Conservation (phyloP, 2,797 vertebrate genomes). For the Poeciliopsis infans region DNA sequence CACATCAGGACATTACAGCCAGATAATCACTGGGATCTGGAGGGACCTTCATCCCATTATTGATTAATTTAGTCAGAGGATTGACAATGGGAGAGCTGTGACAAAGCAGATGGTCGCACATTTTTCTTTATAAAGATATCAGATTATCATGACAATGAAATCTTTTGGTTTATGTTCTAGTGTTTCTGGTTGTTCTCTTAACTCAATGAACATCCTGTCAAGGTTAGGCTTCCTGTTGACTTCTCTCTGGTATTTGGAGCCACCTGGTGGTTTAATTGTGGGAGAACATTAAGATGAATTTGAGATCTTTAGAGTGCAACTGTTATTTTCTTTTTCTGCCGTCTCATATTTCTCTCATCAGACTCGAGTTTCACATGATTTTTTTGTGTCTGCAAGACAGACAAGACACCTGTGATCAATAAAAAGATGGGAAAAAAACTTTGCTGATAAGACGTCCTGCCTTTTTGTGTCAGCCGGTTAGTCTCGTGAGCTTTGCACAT, state of each 20-base stretch:
- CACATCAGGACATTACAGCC: constrained; percentile 48
- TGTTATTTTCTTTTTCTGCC: background rate
- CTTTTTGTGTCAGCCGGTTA: background rate
- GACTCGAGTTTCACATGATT: constrained; percentile 6
- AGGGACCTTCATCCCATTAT: constrained; percentile 32
- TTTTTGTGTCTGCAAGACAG: background rate
- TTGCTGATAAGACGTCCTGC: background rate
- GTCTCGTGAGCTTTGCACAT: background rate
- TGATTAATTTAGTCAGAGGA: constrained; percentile 31
- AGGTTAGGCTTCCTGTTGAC: background rate
- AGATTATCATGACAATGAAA: background rate
- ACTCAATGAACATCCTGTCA: background rate
- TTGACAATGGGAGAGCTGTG: background rate
- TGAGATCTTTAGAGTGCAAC: background rate
- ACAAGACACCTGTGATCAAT: background rate
- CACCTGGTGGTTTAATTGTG: constrained; percentile 43
- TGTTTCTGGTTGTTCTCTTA: background rate
- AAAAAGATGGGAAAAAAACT: constrained; percentile 2
- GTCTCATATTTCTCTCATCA: background rate
- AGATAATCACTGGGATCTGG: constrained; percentile 49
- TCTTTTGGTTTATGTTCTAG: background rate
- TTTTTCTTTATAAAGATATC: background rate
- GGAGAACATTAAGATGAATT: background rate
- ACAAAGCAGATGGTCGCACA: background rate
- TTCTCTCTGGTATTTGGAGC: constrained; percentile 32